A percentile compares a stretch with the other conserved stretches of the same genome.
Evolutionary conservation across 2,113 vertebrate species (phyloP).

Genomic region (Atractosteus spatula): DNA sequence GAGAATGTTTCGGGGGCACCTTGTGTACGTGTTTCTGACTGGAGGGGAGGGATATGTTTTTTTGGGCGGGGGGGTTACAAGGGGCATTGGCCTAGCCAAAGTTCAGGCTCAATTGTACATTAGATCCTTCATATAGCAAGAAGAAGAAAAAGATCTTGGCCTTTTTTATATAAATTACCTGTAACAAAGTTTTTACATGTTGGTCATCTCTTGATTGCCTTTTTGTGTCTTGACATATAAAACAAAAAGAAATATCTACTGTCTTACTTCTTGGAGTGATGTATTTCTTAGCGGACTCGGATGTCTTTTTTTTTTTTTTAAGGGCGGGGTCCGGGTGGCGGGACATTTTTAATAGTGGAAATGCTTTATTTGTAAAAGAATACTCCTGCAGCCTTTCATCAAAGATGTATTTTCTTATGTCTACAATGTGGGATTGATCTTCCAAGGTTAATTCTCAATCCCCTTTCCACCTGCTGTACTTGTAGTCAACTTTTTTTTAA

Average conservation of each 20-base stretch:
- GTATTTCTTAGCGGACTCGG: not conserved
- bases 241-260: slow-evolving; percentile 58
- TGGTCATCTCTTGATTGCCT: slow-evolving; percentile 70
- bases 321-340: no score
- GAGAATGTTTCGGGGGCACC: not conserved
- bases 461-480: no score
- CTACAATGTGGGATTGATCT: no score
- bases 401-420: no score
- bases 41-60: slow-evolving; percentile 21
- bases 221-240: slow-evolving; percentile 72
- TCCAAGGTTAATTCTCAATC: no score
- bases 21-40: slow-evolving; percentile 37
- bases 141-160: slow-evolving; percentile 56
- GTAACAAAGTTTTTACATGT: slow-evolving; percentile 73
- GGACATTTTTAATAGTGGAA: no score
- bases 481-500: no score
- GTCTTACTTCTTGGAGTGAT: slow-evolving; percentile 50
- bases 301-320: no score
- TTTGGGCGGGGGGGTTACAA: slow-evolving; percentile 38
- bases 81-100: slow-evolving; percentile 42
- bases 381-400: no score
- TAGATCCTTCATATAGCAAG: slow-evolving; percentile 63
- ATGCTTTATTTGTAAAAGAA: no score
- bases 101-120: slow-evolving; percentile 65
- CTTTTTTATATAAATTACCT: slow-evolving; percentile 72